These are phyloP conservation scores for Mechanitis mazaeus DNA, from an alignment of 2,888 invertebrate genomes.

Conservation along the genomic window DNA sequence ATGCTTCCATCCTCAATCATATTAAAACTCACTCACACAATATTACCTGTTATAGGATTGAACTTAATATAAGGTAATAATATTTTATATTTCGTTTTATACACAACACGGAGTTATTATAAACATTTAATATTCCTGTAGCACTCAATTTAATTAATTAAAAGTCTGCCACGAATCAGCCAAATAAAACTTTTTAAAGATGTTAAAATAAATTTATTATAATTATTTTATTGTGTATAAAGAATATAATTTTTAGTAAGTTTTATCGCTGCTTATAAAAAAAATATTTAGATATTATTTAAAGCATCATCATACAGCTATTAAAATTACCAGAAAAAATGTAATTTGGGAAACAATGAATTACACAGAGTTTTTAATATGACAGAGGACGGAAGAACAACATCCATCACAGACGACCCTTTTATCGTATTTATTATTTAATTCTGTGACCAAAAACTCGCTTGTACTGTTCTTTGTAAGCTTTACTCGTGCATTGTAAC, in stretches of 20 bases:
- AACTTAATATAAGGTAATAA: background rate
- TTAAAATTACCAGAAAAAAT: background rate
- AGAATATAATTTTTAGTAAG: too few relatives aligned
- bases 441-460: background rate
- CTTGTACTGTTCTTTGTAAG: background rate
- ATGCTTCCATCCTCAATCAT: slow-evolving; percentile 33
- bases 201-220: too few relatives aligned
- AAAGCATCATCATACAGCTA: background rate
- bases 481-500: background rate
- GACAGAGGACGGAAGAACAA: background rate
- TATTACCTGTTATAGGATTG: background rate
- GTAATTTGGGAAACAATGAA: background rate
- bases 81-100: background rate
- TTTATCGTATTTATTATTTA: background rate
- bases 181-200: too few relatives aligned
- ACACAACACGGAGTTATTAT: too few relatives aligned
- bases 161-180: too few relatives aligned
- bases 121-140: too few relatives aligned
- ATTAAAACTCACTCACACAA: slow-evolving; percentile 18
- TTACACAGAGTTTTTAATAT: background rate
- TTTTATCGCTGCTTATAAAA: too few relatives aligned
- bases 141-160: too few relatives aligned
- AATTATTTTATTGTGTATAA: too few relatives aligned
- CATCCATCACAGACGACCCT: background rate
- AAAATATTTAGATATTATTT: too few relatives aligned